Percentiles rank a stretch among this genome's conserved stretches.
phyloP scores from a whole-genome alignment of 2,888 invertebrate species.

The Thecocarcelia acutangulata region DNA sequence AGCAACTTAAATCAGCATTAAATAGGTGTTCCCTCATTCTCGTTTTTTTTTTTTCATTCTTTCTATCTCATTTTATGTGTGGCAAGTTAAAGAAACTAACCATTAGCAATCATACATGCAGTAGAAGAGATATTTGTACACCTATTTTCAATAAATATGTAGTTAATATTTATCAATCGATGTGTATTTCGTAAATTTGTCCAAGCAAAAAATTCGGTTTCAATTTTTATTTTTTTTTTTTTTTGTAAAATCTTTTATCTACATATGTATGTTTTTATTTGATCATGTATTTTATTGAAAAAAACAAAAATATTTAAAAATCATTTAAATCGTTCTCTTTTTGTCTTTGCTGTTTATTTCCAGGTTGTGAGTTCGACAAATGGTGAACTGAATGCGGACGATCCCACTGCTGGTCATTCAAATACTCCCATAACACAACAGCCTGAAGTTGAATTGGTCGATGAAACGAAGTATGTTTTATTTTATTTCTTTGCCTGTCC shows the following conservation, averaged over 20 bases:
- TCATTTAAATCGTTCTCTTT: conserved; percentile 54
- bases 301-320: conserved; percentile 23
- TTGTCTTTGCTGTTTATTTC: conserved; percentile 70
- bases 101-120: conserved; percentile 32
- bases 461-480: conserved; percentile 96
- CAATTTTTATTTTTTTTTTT: conserved; percentile 12
- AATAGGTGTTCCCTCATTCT: conserved; percentile 14
- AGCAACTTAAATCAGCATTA: conserved; percentile 64
- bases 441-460: conserved; percentile 96
- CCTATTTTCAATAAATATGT: conserved; percentile 1
- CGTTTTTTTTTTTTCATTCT: not conserved
- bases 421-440: conserved; percentile 98
- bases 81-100: not conserved
- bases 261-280: not conserved
- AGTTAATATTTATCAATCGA: conserved; percentile 23
- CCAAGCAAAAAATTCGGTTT: conserved; percentile 33
- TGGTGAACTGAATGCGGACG: conserved; percentile 96
- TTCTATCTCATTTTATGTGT: conserved; percentile 16
- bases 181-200: conserved; percentile 50
- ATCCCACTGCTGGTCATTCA: conserved; percentile 97
- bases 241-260: conserved; percentile 27
- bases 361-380: conserved; percentile 99
- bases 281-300: conserved; percentile 10
- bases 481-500: not conserved
- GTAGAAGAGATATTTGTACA: conserved; percentile 48